Evolutionary conservation across 2,113 vertebrate species (phyloP), one percentile per base, ranked within the genome.

Genomic region (Abramis brama): DNA sequence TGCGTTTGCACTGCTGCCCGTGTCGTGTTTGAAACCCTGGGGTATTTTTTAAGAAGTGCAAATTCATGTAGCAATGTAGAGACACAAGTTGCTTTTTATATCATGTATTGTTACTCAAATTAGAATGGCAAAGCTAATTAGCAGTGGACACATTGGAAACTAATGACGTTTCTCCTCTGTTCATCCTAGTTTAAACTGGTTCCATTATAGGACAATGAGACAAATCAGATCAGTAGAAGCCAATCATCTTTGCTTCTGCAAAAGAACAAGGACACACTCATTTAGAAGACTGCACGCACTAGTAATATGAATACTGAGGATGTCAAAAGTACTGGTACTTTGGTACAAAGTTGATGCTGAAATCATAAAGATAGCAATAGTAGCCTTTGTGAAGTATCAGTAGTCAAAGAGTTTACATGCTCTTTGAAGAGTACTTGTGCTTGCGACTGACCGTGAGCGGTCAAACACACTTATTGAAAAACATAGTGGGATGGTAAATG

Each of bases 81-180:
- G 17, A 23, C 2, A 36, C n/a, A 23, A 70, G 62, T 47, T 23
- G 62, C 27, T 82, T 82, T 81, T 52, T 36, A 52, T 68, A 82
- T 82, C 45, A 70, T 25, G 17, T 13, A 82, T 66, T 50, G 43
- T 82, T 82, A 33, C 59, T 45, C 5, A 50, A 76, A 62, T 86
- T 11, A 83, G 60, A 71, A 36, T 23, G 33, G 73, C 39, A 50
- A 55, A 82, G 43, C 55, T 82, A 59, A 55, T 55, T 30, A 47
- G 6, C 7, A 82, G 11, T 15, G 8, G 60, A 74, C 9, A 62
- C 19, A 30, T 60, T 86, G n/a, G 59, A 57, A 66, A 66, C 79
- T 60, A 85, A 85, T 66, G 79, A 83, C 36, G 78, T 55, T 39
- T 19, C 27, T 19, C 25, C 36, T 13, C 47, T 85, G 13, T 52